Evolutionary conservation across 2,113 vertebrate species (phyloP).

Genomic region (Cinclus mexicanus): DNA sequence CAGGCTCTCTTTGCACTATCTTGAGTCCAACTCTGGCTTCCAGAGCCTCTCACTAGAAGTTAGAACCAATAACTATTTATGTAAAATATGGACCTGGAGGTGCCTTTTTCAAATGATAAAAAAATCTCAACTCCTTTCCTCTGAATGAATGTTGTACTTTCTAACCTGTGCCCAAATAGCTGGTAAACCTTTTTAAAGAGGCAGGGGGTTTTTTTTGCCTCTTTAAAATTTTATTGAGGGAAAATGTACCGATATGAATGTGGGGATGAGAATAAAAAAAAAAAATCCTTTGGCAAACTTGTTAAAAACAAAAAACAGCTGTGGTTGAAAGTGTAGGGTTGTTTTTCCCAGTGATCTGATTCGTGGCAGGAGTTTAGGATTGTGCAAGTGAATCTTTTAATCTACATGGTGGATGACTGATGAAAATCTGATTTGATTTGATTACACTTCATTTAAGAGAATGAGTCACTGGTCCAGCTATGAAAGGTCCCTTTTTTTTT

Average conservation of each 20-base stretch:
- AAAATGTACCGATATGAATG: background rate
- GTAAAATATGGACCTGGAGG: background rate
- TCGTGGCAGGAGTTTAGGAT: background rate
- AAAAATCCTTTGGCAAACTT: background rate
- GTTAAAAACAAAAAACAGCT: background rate
- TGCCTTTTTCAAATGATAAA: background rate
- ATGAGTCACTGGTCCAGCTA: background rate
- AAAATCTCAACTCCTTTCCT: background rate
- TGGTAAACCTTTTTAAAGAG: background rate
- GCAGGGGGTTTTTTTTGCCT: background rate
- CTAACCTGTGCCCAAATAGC: background rate
- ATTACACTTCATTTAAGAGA: background rate
- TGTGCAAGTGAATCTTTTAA: background rate
- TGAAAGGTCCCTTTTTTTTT: background rate
- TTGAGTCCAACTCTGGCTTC: too few relatives aligned
- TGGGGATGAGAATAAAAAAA: background rate
- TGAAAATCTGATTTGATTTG: background rate
- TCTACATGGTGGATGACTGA: background rate
- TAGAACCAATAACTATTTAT: background rate
- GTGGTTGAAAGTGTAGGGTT: background rate
- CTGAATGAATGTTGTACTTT: background rate
- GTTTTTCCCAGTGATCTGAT: background rate
- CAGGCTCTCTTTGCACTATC: accelerated
- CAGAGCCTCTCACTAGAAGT: background rate
- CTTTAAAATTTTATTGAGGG: background rate